Percentiles rank a stretch among this genome's conserved stretches.
These are phyloP conservation scores for Eilema depressum DNA, from an alignment of 2,888 invertebrate species.

Conservation along the genomic window DNA sequence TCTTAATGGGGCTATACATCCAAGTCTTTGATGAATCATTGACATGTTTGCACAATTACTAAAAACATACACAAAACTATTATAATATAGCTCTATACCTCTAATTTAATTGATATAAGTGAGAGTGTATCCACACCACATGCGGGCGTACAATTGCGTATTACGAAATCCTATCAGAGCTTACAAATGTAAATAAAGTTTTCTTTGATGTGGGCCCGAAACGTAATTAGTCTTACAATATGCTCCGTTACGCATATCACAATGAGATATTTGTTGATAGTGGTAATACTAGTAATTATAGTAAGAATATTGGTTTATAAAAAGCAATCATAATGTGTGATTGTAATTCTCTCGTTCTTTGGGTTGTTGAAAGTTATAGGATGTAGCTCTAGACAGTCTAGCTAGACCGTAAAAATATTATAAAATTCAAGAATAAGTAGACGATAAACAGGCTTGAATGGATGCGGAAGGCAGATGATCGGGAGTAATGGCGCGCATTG, in stretches of 20 bases:
- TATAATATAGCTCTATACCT: not conserved
- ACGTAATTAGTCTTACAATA: not conserved
- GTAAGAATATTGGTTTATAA: not conserved
- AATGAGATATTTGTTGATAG: not conserved
- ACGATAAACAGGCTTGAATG: too few relatives aligned
- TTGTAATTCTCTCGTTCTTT: too few relatives aligned
- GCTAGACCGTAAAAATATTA: too few relatives aligned
- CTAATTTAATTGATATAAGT: slow-evolving; percentile 10
- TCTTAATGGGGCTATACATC: not conserved
- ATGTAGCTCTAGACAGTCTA: too few relatives aligned
- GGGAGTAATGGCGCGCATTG: too few relatives aligned
- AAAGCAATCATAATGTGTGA: not conserved
- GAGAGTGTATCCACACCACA: slow-evolving; percentile 6
- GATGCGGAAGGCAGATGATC: too few relatives aligned
- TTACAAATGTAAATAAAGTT: slow-evolving; percentile 2
- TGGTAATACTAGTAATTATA: not conserved
- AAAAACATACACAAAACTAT: not conserved
- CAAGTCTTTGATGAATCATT: slow-evolving; percentile 5
- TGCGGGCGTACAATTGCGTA: slow-evolving; percentile 17
- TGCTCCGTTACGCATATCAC: not conserved
- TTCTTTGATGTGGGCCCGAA: slow-evolving; percentile 8
- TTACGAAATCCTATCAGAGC: not conserved
- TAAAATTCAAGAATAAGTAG: too few relatives aligned
- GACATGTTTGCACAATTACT: not conserved
- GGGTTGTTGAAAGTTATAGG: too few relatives aligned